Conservation (phyloP, 92 coral and sea anemone species). For the Metridium senile region DNA sequence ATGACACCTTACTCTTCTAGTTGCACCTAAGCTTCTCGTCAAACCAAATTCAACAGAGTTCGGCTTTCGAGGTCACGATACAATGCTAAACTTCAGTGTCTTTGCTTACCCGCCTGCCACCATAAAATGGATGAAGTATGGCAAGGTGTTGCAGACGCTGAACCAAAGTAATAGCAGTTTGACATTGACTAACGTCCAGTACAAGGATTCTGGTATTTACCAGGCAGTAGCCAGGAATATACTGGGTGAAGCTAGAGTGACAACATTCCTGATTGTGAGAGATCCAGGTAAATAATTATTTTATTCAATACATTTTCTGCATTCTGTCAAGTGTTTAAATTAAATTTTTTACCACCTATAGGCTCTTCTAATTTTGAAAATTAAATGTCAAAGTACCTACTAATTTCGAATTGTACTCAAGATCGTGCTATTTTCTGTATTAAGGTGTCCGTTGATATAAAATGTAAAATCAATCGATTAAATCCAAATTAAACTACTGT, state of each 20-base stretch:
- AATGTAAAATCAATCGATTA: too few relatives aligned
- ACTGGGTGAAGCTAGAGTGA: neutral
- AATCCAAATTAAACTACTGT: too few relatives aligned
- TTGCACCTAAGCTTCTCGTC: neutral
- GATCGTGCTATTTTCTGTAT: too few relatives aligned
- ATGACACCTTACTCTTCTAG: neutral
- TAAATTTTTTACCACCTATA: too few relatives aligned
- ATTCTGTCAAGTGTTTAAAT: neutral
- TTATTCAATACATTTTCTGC: neutral
- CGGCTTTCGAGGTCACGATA: neutral
- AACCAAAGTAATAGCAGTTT: neutral
- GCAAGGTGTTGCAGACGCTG: neutral
- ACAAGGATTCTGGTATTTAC: constrained; percentile 11
- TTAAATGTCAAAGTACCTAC: too few relatives aligned
- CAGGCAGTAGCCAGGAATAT: constrained; percentile 1
- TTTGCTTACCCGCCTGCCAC: neutral
- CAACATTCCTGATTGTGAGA: neutral
- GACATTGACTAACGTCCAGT: neutral
- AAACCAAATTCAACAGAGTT: neutral
- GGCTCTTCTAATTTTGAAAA: too few relatives aligned
- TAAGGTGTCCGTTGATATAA: too few relatives aligned
- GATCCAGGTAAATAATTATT: constrained; percentile 5
- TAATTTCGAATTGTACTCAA: neutral
- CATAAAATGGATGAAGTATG: neutral
- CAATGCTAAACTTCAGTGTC: neutral